phyloP scores from a whole-genome alignment of 2,797 vertebrate species.

The Xyrichtys novacula region DNA sequence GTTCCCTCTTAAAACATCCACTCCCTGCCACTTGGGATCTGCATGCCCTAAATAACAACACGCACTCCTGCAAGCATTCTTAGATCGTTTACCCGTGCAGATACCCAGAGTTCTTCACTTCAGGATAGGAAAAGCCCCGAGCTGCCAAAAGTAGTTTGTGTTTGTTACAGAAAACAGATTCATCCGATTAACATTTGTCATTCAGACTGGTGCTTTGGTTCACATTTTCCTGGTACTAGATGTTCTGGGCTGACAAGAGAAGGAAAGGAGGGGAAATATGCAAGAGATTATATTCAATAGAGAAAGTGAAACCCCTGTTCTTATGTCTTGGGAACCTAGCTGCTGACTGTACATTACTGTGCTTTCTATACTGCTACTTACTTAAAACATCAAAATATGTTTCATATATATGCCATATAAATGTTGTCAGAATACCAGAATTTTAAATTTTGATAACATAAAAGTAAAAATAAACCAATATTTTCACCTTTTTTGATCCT shows the following conservation, averaged over 20 bases:
- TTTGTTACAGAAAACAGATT: slow-evolving; percentile 31
- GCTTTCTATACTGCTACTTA: no score
- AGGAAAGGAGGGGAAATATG: background rate
- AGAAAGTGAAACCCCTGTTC: no score
- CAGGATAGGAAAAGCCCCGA: slow-evolving; percentile 43
- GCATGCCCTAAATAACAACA: slow-evolving; percentile 64
- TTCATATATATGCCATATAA: no score
- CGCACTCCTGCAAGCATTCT: slow-evolving; percentile 18
- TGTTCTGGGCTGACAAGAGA: background rate
- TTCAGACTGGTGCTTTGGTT: slow-evolving; percentile 10
- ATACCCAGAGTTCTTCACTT: slow-evolving; percentile 6
- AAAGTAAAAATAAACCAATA: no score
- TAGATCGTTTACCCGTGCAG: slow-evolving; percentile 45
- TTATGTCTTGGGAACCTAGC: no score
- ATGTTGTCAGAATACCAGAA: no score
- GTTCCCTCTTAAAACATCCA: slow-evolving; percentile 55
- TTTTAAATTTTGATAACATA: no score
- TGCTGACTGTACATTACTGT: no score
- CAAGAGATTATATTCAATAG: no score
- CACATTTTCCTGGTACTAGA: background rate
- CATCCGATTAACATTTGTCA: slow-evolving; percentile 31
- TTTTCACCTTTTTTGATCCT: no score
- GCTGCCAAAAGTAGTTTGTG: slow-evolving; percentile 28
- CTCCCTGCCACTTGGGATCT: slow-evolving; percentile 44
- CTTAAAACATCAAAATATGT: no score